phyloP scores from a whole-genome alignment of 2,888 invertebrate genomes.

The Acanthacorydalis orientalis region DNA sequence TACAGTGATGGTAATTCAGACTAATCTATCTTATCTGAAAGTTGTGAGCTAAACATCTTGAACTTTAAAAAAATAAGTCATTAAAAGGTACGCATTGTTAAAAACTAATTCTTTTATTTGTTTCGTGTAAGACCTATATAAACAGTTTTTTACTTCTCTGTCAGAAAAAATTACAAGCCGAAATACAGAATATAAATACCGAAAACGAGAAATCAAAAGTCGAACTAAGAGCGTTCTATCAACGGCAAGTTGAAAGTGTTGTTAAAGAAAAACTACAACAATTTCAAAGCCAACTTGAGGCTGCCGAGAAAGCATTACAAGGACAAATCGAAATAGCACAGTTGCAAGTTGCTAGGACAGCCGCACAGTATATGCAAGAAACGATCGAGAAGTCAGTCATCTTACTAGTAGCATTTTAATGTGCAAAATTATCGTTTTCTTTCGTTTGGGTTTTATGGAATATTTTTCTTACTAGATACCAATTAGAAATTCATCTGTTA shows the following conservation, averaged over 20 bases:
- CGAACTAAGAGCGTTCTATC: conserved; percentile 58
- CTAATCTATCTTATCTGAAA: no score
- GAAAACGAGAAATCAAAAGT: conserved; percentile 44
- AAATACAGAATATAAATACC: conserved; percentile 25
- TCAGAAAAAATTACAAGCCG: conserved; percentile 28
- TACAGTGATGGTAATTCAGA: no score
- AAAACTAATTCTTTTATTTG: no score
- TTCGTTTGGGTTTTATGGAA: not conserved
- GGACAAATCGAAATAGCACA: conserved; percentile 46
- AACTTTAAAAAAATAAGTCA: no score
- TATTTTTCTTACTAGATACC: conserved; percentile 34
- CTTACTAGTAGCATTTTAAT: conserved; percentile 6
- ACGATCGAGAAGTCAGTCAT: conserved; percentile 42
- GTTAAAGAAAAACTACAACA: conserved; percentile 60
- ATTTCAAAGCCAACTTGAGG: conserved; percentile 57
- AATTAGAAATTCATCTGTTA: conserved; percentile 53
- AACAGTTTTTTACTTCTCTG: not conserved
- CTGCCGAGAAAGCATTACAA: conserved; percentile 45
- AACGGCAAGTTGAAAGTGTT: conserved; percentile 63
- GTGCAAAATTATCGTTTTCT: not conserved
- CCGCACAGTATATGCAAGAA: conserved; percentile 52
- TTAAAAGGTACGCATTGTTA: no score
- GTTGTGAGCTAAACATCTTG: no score
- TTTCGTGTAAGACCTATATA: no score
- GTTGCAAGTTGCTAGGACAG: conserved; percentile 46